These are phyloP conservation scores for Hyppa rectilinea DNA, from an alignment of 2,888 invertebrate genomes.

Conservation along the genomic window DNA sequence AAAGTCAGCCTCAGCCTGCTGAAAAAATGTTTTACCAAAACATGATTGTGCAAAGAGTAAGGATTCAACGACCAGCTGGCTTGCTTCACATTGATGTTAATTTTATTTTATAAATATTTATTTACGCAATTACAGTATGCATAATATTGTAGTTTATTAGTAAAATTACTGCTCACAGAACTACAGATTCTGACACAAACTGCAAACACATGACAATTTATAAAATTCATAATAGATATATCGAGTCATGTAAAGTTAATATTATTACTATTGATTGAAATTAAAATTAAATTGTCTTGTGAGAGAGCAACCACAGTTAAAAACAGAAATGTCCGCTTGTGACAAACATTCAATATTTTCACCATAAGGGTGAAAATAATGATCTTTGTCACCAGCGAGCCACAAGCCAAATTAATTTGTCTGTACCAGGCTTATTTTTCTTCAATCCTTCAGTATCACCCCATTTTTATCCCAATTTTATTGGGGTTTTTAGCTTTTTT, in stretches of 20 bases:
- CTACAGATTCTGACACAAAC: background rate
- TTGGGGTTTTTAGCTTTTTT: background rate
- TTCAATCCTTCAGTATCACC: background rate
- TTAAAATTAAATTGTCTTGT: background rate
- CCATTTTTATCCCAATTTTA: background rate
- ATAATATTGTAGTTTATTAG: background rate
- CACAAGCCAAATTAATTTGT: background rate
- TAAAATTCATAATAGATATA: background rate
- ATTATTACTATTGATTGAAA: background rate
- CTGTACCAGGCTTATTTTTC: background rate
- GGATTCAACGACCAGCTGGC: slow-evolving; percentile 7
- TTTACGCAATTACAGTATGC: background rate
- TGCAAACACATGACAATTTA: background rate
- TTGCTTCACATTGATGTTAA: background rate
- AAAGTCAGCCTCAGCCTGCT: background rate
- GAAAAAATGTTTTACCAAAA: slow-evolving; percentile 10
- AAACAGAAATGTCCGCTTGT: background rate
- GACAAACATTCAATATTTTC: background rate
- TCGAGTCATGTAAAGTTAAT: background rate
- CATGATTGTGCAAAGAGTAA: slow-evolving; percentile 1
- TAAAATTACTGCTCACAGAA: background rate
- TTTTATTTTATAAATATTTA: background rate
- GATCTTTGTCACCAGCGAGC: no score
- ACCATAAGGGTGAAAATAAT: no score
- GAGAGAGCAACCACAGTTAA: background rate